Base-by-base conservation (phyloP, 2,888 invertebrate genomes). In the Ypsolopha sequella region DNA sequence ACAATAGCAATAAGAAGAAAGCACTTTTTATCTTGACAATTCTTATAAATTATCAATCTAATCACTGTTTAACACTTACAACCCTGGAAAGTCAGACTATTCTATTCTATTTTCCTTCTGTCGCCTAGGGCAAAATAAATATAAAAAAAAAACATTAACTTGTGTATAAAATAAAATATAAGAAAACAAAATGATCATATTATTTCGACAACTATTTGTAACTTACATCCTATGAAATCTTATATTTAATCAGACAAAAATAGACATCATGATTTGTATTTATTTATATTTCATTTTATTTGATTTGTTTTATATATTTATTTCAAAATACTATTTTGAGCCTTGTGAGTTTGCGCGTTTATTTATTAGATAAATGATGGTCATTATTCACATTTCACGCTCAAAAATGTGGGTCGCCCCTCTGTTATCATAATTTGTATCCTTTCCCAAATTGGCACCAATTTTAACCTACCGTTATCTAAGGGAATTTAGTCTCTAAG, bases 11-110 rank as follows among this genome's bases (percentile, higher is more conserved):
- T 24, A 24, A 24, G 24, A 24, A 24, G 24, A 24, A 24, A 24
- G 24, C 24, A 24, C 24, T 24, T 24, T 24, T 52, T 46, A 52
- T 53, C 48, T 55, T 43, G 13, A 14, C 2, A 41, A 7, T 41
- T 11, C 7, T 43, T 43, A 9, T 14, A 11, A n/a, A 7, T 14
- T 13, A 24, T 24, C 24, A 24, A 2, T 24, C n/a, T 41, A 11
- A 9, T 43, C 11, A 34, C n/a, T 34, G n/a, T 34, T 33, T 46
- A 34, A 35, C 34, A 47, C 9, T 47, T 51, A 53, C 65, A 74
- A 76, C 74, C 74, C 75, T 76, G 75, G 24, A 24, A 65, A 64
- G 63, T 73, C 74, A 73, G 73, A 75, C 73, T 72, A 73, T 71
- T 63, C 33, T 59, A 65, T 59, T 56, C 63, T 64, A 63, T 64